Percentiles rank a stretch among this genome's conserved stretches.
Conservation (phyloP, 2,797 vertebrate genomes). For the Orientallactaga sibirica region DNA sequence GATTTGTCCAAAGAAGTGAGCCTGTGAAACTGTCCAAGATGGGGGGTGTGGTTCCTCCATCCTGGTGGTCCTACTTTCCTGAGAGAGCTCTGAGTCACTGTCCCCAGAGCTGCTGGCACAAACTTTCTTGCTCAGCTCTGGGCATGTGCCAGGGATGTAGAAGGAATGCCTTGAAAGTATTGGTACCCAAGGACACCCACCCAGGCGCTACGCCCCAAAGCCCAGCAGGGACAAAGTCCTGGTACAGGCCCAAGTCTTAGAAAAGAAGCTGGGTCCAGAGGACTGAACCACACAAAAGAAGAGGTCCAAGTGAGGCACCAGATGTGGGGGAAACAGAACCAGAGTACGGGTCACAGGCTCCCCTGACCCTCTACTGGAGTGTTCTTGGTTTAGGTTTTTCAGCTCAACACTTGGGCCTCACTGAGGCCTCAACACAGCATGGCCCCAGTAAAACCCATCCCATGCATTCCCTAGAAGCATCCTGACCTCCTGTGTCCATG, state of each 20-base stretch:
- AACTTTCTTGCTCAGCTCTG: background rate
- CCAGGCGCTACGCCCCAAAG: background rate
- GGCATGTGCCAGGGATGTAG: background rate
- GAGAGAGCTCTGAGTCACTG: background rate
- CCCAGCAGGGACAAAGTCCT: background rate
- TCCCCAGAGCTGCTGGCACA: background rate
- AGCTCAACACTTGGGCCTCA: background rate
- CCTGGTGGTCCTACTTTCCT: background rate
- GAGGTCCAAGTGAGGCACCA: background rate
- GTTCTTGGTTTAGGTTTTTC: background rate
- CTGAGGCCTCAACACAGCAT: background rate
- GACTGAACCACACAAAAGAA: background rate
- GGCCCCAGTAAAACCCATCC: background rate
- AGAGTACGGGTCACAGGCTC: background rate
- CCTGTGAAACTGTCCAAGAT: background rate
- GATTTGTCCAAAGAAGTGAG: background rate
- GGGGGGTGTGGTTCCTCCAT: background rate
- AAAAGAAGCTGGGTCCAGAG: conserved; percentile 19
- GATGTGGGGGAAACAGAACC: background rate
- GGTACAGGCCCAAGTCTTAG: background rate
- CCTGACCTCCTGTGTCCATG: background rate
- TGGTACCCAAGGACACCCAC: background rate
- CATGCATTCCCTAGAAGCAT: background rate
- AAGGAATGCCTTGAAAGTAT: background rate
- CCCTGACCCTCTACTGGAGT: background rate